Evolutionary conservation across 2,888 invertebrate genomes (phyloP).

Genomic region (Syritta pipiens): DNA sequence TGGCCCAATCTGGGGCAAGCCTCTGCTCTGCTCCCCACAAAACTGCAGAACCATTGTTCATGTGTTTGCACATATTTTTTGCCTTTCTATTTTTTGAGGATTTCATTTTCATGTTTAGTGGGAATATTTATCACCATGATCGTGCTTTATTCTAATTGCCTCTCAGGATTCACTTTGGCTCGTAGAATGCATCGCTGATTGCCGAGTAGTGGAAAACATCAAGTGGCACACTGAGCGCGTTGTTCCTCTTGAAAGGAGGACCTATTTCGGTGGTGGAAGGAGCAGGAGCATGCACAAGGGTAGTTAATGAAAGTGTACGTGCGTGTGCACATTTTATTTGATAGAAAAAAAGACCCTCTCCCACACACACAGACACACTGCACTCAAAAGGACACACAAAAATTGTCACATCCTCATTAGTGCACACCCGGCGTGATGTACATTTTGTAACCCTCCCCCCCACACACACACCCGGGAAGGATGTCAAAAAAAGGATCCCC

Average conservation of each 20-base stretch:
- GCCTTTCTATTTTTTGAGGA: slow-evolving; percentile 26
- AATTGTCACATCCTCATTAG: slow-evolving; percentile 59
- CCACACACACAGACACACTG: not conserved
- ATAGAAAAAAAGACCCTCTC: slow-evolving; percentile 3
- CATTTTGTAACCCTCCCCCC: slow-evolving; percentile 56
- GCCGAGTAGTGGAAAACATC: slow-evolving; percentile 34
- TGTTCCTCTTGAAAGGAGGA: not conserved
- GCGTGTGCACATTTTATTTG: slow-evolving; percentile 47
- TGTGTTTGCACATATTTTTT: slow-evolving; percentile 32
- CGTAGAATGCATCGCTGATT: slow-evolving; percentile 54
- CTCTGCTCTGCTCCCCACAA: too few relatives aligned
- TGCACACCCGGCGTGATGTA: slow-evolving; percentile 38
- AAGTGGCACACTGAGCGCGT: slow-evolving; percentile 26
- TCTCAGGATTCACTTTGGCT: slow-evolving; percentile 45
- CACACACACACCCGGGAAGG: too few relatives aligned
- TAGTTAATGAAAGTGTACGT: slow-evolving; percentile 46
- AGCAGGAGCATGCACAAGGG: slow-evolving; percentile 48
- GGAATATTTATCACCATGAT: slow-evolving; percentile 28
- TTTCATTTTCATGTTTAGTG: slow-evolving; percentile 28
- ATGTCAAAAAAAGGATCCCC: slow-evolving; percentile 17
- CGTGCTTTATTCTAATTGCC: slow-evolving; percentile 35
- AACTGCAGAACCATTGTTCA: slow-evolving; percentile 41
- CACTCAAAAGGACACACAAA: slow-evolving; percentile 32
- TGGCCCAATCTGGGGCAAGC: too few relatives aligned
- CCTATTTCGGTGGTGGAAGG: not conserved